Evolutionary conservation across 2,113 vertebrate genomes (phyloP).

Genomic region (Oryzias curvinotus): DNA sequence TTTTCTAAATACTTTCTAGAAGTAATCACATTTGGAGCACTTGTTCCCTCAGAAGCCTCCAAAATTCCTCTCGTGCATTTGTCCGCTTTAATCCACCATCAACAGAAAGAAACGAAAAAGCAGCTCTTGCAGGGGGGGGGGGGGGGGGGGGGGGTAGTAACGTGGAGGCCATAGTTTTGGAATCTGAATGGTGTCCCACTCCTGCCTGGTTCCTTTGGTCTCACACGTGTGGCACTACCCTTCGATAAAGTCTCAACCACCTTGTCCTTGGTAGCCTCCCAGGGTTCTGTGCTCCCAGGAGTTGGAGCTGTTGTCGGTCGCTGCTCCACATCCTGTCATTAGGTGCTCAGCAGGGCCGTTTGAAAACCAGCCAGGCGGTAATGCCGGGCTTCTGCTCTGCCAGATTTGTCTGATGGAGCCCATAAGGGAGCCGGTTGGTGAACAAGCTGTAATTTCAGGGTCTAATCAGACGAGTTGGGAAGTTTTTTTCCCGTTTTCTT

Average conservation of each 20-base stretch:
- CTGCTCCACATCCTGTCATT: slow-evolving; percentile 69
- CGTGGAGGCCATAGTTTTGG: slow-evolving; percentile 35
- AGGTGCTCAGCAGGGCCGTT: slow-evolving; percentile 60
- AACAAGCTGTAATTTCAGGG: slow-evolving; percentile 3
- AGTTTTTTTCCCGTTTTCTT: slow-evolving; percentile 2
- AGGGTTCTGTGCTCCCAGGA: slow-evolving; percentile 21
- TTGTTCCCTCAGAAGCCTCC: slow-evolving; percentile 34
- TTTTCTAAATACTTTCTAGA: not conserved
- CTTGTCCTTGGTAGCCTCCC: slow-evolving; percentile 12
- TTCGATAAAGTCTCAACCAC: not conserved
- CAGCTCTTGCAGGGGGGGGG: slow-evolving; percentile 15
- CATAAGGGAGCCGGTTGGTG: slow-evolving; percentile 36
- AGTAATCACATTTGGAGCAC: slow-evolving; percentile 17
- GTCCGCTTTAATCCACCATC: slow-evolving; percentile 44
- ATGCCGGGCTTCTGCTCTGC: slow-evolving; percentile 52
- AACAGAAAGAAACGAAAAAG: slow-evolving; percentile 31
- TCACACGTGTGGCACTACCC: slow-evolving; percentile 10
- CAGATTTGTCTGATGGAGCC: slow-evolving; percentile 48
- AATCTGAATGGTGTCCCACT: slow-evolving; percentile 41
- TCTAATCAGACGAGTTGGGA: slow-evolving; percentile 31
- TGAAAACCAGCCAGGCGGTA: slow-evolving; percentile 64
- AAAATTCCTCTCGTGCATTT: slow-evolving; percentile 52
- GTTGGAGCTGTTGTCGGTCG: slow-evolving; percentile 54
- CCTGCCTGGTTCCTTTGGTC: slow-evolving; percentile 40
- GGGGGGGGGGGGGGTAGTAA: slow-evolving; percentile 1